These are phyloP conservation scores for Synergus gifuensis DNA, from an alignment of 2,888 invertebrate species.

Conservation along the genomic window DNA sequence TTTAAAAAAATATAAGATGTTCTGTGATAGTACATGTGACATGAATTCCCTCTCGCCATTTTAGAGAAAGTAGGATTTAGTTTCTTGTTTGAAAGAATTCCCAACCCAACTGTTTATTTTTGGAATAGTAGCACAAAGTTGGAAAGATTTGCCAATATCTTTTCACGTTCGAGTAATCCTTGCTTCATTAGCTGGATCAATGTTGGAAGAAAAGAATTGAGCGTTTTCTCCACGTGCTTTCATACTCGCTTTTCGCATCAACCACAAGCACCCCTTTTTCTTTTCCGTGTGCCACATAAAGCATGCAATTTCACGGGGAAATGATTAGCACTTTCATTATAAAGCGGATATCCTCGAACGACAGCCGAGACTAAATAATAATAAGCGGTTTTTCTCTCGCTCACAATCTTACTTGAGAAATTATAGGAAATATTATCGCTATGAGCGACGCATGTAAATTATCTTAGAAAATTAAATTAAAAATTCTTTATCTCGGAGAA, in stretches of 20 bases:
- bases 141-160: constrained; percentile 13
- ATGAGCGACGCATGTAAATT: constrained; percentile 5
- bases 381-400: constrained; percentile 22
- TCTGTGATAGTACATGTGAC: too few relatives aligned
- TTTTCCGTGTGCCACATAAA: constrained; percentile 13
- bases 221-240: constrained; percentile 17
- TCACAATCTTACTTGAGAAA: constrained; percentile 1
- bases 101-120: not conserved
- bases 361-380: constrained; percentile 33
- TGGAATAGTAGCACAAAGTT: not conserved
- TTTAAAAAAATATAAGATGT: too few relatives aligned
- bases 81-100: not conserved
- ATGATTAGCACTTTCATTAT: constrained; percentile 66
- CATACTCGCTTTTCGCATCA: constrained; percentile 26
- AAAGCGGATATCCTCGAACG: constrained; percentile 37
- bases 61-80: not conserved
- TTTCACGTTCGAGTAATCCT: constrained; percentile 22
- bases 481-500: constrained; percentile 10
- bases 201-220: constrained; percentile 21
- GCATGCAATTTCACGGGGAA: constrained; percentile 61
- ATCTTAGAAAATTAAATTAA: constrained; percentile 15
- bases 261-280: constrained; percentile 27
- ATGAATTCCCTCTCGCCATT: not conserved
- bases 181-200: constrained; percentile 24
- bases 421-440: not conserved